Evolutionary conservation across 2,113 vertebrate species (phyloP).

Genomic region (Xerus inauris): DNA sequence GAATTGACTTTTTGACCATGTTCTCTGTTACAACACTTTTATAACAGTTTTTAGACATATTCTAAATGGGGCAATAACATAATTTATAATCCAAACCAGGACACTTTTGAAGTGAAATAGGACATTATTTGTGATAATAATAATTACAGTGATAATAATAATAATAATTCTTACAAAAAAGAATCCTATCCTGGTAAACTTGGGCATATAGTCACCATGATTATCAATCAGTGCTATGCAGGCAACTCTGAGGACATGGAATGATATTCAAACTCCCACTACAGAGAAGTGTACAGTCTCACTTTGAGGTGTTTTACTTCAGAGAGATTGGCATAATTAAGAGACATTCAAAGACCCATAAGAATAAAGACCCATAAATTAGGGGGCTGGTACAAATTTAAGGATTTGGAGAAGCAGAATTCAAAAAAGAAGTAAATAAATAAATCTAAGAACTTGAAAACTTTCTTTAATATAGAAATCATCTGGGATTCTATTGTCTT

Average conservation of each 20-base stretch:
- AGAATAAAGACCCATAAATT: neutral
- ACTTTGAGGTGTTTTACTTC: no score
- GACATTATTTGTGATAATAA: neutral
- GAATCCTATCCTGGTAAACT: neutral
- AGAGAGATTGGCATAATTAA: neutral
- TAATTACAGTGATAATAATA: no score
- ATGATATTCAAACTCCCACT: neutral
- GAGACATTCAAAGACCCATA: neutral
- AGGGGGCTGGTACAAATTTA: neutral
- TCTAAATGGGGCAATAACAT: conserved; percentile 26
- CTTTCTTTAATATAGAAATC: conserved; percentile 29
- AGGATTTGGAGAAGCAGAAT: neutral
- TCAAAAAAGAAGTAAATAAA: conserved; percentile 1
- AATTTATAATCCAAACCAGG: conserved; percentile 26
- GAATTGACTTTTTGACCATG: neutral
- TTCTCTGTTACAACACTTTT: neutral
- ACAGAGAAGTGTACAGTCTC: neutral
- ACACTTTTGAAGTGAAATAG: neutral
- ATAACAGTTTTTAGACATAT: neutral
- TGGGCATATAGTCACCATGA: neutral
- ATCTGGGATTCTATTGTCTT: neutral
- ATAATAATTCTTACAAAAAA: conserved; percentile 33
- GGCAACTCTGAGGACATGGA: neutral
- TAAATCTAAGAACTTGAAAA: neutral
- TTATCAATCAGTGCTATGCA: neutral